A percentile compares a stretch with the other conserved stretches of the same genome.
phyloP scores from a whole-genome alignment of 2,888 invertebrate species.

The Idaea aversata region DNA sequence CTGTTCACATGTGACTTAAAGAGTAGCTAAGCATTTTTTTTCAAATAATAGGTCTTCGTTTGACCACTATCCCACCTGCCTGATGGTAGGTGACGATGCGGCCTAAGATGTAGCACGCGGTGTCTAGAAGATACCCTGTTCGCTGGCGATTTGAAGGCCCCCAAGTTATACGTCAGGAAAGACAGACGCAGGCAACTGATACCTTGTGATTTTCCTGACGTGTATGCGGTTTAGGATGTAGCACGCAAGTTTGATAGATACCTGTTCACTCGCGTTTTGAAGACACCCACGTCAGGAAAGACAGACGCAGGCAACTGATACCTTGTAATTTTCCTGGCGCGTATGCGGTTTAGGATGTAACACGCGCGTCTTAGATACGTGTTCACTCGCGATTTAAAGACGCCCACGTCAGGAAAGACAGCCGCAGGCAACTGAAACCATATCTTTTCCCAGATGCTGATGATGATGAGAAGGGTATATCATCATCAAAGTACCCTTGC shows the following conservation, averaged over 20 bases:
- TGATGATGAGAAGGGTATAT: constrained; percentile 23
- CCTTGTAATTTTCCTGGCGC: neutral
- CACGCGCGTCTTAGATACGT: too few species aligned
- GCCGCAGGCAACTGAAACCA: neutral
- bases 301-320: neutral
- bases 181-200: neutral
- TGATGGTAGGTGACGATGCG: too few species aligned
- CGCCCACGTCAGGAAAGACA: neutral
- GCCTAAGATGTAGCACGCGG: too few species aligned
- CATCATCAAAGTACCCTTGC: constrained; percentile 45
- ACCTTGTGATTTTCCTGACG: neutral
- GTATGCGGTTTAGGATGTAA: neutral
- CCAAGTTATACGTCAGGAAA: neutral
- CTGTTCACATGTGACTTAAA: too few species aligned
- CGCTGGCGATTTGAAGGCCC: too few species aligned
- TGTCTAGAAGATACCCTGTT: too few species aligned
- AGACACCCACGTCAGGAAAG: neutral
- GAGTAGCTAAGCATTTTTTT: too few species aligned
- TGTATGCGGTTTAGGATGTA: neutral
- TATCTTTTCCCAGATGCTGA: constrained; percentile 19
- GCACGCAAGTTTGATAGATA: neutral
- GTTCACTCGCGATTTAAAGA: too few species aligned
- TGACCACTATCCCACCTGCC: too few species aligned
- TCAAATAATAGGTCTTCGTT: too few species aligned
- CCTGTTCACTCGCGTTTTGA: too few species aligned